A percentile compares a stretch with the other conserved stretches of the same genome.
These are phyloP conservation scores for Zelostemma sp. DNA, from an alignment of 1,140 invertebrate species.

Conservation along the genomic window DNA sequence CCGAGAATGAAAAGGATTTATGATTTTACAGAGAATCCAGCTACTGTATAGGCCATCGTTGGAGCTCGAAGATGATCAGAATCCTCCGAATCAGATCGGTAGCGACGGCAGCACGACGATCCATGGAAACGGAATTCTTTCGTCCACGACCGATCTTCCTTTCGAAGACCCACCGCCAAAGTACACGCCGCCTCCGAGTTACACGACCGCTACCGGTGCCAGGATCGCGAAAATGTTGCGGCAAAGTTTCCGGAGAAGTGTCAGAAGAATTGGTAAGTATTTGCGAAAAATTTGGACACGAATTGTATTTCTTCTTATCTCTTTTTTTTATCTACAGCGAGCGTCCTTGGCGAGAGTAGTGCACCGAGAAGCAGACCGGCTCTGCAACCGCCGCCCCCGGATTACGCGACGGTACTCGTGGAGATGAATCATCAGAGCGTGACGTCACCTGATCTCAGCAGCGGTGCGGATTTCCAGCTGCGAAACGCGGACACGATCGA, in stretches of 20 bases:
- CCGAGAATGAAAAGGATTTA: too few relatives aligned
- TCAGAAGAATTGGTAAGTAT: slow-evolving; percentile 74
- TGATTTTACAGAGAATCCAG: slow-evolving; percentile 72
- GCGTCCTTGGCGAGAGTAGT: slow-evolving; percentile 37
- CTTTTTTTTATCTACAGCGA: slow-evolving; percentile 12
- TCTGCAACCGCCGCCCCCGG: slow-evolving; percentile 73
- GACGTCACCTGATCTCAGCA: neutral
- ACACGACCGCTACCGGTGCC: slow-evolving; percentile 90
- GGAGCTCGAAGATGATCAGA: slow-evolving; percentile 62
- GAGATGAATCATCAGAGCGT: slow-evolving; percentile 70
- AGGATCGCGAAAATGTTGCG: slow-evolving; percentile 83
- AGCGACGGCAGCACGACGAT: slow-evolving; percentile 45
- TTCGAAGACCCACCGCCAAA: slow-evolving; percentile 89
- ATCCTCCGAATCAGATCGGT: slow-evolving; percentile 50
- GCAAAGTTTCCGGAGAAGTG: slow-evolving; percentile 84
- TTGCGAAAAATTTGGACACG: too few relatives aligned
- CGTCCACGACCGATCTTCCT: slow-evolving; percentile 59
- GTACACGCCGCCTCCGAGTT: slow-evolving; percentile 92
- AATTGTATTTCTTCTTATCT: too few relatives aligned
- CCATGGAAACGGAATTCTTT: slow-evolving; percentile 59
- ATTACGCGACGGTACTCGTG: slow-evolving; percentile 76
- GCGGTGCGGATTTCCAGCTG: slow-evolving; percentile 1
- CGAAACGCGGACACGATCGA: slow-evolving; percentile 55
- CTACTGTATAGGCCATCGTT: slow-evolving; percentile 78
- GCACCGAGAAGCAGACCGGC: slow-evolving; percentile 44